Evolutionary conservation across 2,888 invertebrate genomes (phyloP).

Genomic region (Halocaridina rubra): DNA sequence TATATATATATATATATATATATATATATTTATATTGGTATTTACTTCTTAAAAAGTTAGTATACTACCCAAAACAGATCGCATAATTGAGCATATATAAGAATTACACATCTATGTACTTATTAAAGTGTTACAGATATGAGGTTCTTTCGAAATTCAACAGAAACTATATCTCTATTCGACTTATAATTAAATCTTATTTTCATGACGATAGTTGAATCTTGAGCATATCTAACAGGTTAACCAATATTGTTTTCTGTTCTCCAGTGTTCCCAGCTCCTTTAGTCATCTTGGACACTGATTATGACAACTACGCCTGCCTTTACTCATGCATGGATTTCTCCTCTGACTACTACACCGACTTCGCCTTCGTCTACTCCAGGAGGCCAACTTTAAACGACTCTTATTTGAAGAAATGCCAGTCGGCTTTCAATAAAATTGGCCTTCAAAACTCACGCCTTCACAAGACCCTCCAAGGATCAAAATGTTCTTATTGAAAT

Average conservation of each 20-base stretch:
- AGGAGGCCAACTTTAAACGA: neutral
- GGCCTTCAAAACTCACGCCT: neutral
- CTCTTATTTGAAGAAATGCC: neutral
- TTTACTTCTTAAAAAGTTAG: neutral
- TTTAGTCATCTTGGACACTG: neutral
- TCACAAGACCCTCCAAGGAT: neutral
- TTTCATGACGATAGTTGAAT: too few relatives aligned
- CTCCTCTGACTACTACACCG: neutral
- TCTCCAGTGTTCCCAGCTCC: neutral
- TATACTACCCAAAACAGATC: too few relatives aligned
- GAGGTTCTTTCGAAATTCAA: too few relatives aligned
- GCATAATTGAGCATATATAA: too few relatives aligned
- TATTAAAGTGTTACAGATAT: too few relatives aligned
- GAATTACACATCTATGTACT: too few relatives aligned
- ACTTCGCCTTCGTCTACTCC: slow-evolving; percentile 15
- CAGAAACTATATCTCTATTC: too few relatives aligned
- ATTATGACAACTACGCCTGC: slow-evolving; percentile 13
- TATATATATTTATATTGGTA: neutral
- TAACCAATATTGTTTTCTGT: too few relatives aligned
- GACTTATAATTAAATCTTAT: too few relatives aligned
- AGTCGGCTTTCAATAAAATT: neutral
- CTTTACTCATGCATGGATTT: neutral
- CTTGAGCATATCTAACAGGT: too few relatives aligned
- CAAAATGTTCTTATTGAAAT: slow-evolving; percentile 2
- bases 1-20: neutral